These are phyloP conservation scores for Cairina moschata DNA, from an alignment of 2,113 vertebrate species.

Conservation along the genomic window DNA sequence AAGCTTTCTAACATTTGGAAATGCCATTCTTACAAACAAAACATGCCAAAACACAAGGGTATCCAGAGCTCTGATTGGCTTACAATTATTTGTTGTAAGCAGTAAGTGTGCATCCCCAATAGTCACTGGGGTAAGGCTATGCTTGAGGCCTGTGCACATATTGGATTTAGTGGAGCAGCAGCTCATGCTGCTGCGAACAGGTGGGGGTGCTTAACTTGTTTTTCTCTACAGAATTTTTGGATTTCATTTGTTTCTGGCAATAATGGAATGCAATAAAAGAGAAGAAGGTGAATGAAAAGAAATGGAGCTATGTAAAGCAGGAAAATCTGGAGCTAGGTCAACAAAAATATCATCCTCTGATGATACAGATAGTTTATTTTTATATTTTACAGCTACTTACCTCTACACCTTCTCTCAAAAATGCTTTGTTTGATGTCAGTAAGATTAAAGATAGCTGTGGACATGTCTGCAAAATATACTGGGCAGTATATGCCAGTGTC, in stretches of 20 bases:
- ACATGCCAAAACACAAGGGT: neutral
- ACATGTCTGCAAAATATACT: neutral
- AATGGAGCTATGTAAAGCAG: neutral
- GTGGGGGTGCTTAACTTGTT: constrained; percentile 44
- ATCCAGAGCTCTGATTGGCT: neutral
- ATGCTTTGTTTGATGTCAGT: neutral
- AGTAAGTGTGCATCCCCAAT: constrained; percentile 15
- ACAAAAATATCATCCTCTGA: neutral
- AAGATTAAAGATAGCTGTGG: neutral
- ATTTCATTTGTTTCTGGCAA: neutral
- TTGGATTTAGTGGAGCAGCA: constrained; percentile 56
- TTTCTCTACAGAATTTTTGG: constrained; percentile 26
- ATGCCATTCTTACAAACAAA: neutral
- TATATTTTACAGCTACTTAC: neutral
- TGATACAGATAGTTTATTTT: neutral
- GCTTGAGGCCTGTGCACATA: constrained; percentile 28
- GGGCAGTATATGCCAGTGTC: neutral
- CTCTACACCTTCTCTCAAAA: neutral
- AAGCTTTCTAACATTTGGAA: neutral
- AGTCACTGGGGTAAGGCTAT: neutral
- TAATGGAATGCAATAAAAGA: neutral
- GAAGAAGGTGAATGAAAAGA: neutral
- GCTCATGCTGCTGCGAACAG: constrained; percentile 31
- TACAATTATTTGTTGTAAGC: constrained; percentile 15
- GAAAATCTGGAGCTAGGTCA: neutral